These are phyloP conservation scores for Cyrtodaria siliqua DNA, from an alignment of 2,888 invertebrate species.

Conservation along the genomic window DNA sequence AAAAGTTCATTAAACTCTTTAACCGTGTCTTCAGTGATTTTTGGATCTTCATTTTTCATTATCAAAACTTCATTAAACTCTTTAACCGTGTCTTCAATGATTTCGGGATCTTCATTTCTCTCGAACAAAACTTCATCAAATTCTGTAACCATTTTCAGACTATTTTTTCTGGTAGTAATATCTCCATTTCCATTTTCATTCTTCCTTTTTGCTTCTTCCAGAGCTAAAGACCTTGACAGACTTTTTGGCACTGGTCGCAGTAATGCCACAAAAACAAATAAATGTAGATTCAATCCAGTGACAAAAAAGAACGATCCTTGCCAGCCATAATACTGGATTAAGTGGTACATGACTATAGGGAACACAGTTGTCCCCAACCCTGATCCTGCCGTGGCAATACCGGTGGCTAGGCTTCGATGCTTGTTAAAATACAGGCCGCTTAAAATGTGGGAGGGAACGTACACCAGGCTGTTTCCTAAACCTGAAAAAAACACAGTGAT, in stretches of 20 bases:
- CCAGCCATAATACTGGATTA: constrained; percentile 79
- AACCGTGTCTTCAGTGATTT: too few species aligned
- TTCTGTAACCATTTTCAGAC: too few species aligned
- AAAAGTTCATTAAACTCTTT: too few species aligned
- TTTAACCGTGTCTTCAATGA: too few species aligned
- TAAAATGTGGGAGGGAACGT: constrained; percentile 80
- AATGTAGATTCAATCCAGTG: constrained; percentile 76
- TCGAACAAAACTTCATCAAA: too few species aligned
- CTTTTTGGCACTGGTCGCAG: constrained; percentile 66
- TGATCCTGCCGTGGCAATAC: constrained; percentile 78
- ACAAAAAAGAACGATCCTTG: constrained; percentile 77
- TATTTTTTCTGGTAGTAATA: too few species aligned
- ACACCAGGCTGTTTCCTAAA: constrained; percentile 77
- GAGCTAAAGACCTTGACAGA: constrained; percentile 9
- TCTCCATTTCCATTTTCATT: neutral
- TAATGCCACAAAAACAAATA: constrained; percentile 74
- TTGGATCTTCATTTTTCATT: too few species aligned
- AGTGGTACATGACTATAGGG: constrained; percentile 72
- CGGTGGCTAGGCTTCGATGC: constrained; percentile 78
- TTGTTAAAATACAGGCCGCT: constrained; percentile 80
- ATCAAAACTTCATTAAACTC: too few species aligned
- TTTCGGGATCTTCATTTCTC: too few species aligned
- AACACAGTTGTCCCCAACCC: constrained; percentile 78
- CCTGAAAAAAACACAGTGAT: constrained; percentile 76
- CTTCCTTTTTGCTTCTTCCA: constrained; percentile 7